Conservation (phyloP, 2,113 vertebrate genomes). For the Antechinus stuartii region DNA sequence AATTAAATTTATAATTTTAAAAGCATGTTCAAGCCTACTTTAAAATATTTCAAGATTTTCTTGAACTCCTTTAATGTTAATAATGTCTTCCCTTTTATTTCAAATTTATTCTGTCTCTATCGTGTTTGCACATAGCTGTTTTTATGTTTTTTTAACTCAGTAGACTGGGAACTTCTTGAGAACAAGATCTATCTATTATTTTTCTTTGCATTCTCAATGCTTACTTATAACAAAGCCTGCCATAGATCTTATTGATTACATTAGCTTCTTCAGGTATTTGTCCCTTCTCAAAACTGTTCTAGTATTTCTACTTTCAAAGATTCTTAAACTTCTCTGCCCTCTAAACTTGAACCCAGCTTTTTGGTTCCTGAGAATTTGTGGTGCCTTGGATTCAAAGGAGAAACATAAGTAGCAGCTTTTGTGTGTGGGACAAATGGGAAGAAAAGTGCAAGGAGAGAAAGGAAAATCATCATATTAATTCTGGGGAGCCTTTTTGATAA, state of each 20-base stretch:
- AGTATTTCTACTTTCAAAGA: not conserved
- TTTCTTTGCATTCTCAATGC: not conserved
- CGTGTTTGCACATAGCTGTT: not conserved
- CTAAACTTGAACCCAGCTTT: not conserved
- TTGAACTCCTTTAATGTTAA: not conserved
- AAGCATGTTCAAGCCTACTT: not conserved
- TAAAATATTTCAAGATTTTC: not conserved
- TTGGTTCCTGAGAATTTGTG: not conserved
- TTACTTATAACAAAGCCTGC: not conserved
- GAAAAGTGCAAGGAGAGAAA: not conserved
- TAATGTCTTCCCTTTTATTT: not conserved
- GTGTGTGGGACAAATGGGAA: not conserved
- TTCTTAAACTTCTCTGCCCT: not conserved
- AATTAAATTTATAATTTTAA: not conserved
- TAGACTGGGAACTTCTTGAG: not conserved
- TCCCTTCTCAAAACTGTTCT: not conserved
- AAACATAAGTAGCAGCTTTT: not conserved
- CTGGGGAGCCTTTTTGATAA: not conserved
- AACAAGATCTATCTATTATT: not conserved
- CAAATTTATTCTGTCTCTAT: not conserved
- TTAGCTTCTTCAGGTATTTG: not conserved
- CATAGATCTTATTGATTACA: not conserved
- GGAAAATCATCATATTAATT: not conserved
- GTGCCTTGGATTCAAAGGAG: not conserved
- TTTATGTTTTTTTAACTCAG: not conserved